phyloP scores from a whole-genome alignment of 2,888 invertebrate species.

The Glomeris marginata region DNA sequence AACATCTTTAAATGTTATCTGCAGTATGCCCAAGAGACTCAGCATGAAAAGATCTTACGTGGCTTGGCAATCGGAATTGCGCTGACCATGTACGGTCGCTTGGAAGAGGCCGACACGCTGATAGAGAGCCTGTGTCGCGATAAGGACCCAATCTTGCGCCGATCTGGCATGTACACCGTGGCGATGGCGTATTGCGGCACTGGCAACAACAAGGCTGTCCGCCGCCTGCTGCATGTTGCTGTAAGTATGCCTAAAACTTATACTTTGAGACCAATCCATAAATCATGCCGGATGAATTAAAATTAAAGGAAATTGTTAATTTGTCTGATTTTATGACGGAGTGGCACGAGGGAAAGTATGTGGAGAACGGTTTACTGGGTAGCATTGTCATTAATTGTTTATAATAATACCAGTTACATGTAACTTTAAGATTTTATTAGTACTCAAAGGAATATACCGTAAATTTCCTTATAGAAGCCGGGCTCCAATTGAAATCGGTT shows the following conservation, averaged over 20 bases:
- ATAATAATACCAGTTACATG: too few species aligned
- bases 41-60: slow-evolving; percentile 95
- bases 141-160: slow-evolving; percentile 84
- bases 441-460: too few species aligned
- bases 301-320: too few species aligned
- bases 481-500: too few species aligned
- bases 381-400: too few species aligned
- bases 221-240: slow-evolving; percentile 84
- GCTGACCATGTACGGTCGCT: slow-evolving; percentile 88
- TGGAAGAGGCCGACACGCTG: slow-evolving; percentile 90
- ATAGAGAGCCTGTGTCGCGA: slow-evolving; percentile 78
- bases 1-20: slow-evolving; percentile 14
- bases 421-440: too few species aligned
- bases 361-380: too few species aligned
- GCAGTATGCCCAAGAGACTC: slow-evolving; percentile 82
- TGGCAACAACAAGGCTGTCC: slow-evolving; percentile 91
- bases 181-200: slow-evolving; percentile 98
- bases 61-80: slow-evolving; percentile 94
- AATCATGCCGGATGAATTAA: not conserved
- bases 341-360: too few species aligned
- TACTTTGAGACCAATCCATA: not conserved
- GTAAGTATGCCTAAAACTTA: slow-evolving; percentile 48
- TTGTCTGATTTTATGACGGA: too few species aligned
- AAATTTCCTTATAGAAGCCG: too few species aligned
- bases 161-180: slow-evolving; percentile 95